Evolutionary conservation across 2,888 invertebrate species (phyloP).

Genomic region (Leucophenga maculata): DNA sequence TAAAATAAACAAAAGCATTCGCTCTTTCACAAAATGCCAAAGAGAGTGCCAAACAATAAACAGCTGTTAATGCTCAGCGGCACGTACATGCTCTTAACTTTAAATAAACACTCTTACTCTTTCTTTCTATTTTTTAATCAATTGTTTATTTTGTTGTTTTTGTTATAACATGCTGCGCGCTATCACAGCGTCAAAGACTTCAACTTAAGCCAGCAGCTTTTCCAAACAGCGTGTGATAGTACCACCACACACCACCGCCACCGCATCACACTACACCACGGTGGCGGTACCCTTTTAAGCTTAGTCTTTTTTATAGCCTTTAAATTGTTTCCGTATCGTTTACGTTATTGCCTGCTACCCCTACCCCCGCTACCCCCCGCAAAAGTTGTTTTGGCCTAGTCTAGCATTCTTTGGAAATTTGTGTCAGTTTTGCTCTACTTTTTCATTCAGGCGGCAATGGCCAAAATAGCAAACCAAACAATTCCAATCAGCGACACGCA

Average conservation of each 20-base stretch:
- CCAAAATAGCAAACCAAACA: conserved; percentile 6
- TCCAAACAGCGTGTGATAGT: background rate
- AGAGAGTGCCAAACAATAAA: conserved; percentile 33
- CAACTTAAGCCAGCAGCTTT: conserved; percentile 45
- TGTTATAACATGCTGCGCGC: conserved; percentile 7
- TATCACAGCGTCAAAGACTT: conserved; percentile 33
- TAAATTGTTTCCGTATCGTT: conserved; percentile 59
- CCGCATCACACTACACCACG: conserved; percentile 1
- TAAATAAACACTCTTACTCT: conserved; percentile 54
- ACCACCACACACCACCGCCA: background rate
- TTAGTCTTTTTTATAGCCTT: conserved; percentile 57
- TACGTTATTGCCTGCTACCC: conserved; percentile 48
- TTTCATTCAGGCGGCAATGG: conserved; percentile 29
- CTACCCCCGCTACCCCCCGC: no score
- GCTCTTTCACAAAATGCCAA: conserved; percentile 41
- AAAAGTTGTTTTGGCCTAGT: conserved; percentile 42
- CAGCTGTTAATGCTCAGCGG: conserved; percentile 27
- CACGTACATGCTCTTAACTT: conserved; percentile 17
- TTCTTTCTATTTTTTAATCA: no score
- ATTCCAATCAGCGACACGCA: conserved; percentile 22
- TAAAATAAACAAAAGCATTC: no score
- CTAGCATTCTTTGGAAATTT: conserved; percentile 38
- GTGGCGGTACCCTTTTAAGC: background rate
- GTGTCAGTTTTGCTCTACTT: conserved; percentile 30
- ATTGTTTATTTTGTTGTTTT: conserved; percentile 58